phyloP scores from a whole-genome alignment of 2,113 vertebrate genomes.

The Plecturocebus donacophilus region DNA sequence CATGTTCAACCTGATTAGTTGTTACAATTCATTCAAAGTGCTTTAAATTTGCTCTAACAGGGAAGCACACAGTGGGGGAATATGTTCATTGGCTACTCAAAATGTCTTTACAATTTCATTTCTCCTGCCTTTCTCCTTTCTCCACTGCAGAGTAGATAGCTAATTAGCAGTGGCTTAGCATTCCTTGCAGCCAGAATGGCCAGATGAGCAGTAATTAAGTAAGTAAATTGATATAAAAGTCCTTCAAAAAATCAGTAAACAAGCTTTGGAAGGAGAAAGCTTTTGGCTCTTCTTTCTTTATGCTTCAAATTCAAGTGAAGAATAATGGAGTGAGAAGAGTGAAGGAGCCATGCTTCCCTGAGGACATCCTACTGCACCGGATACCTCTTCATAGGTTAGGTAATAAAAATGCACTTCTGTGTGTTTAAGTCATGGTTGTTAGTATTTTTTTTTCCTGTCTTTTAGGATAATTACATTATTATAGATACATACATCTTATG shows the following conservation, averaged over 20 bases:
- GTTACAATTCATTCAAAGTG: background rate
- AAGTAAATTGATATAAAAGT: background rate
- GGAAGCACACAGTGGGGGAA: background rate
- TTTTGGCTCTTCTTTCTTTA: background rate
- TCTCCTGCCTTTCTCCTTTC: background rate
- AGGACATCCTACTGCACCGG: background rate
- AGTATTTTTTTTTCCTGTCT: background rate
- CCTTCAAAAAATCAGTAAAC: background rate
- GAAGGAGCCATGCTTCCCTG: background rate
- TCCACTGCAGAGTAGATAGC: background rate
- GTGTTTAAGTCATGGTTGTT: background rate
- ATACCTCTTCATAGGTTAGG: background rate
- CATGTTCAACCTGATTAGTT: background rate
- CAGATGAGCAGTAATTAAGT: background rate
- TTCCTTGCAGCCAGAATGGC: background rate
- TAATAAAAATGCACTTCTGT: background rate
- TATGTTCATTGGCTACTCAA: background rate
- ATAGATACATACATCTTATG: background rate
- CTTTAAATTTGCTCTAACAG: conserved; percentile 13
- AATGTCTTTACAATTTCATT: background rate
- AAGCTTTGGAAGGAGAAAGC: background rate
- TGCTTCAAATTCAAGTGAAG: background rate
- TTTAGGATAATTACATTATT: background rate
- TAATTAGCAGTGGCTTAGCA: background rate
- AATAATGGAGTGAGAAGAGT: background rate